A percentile compares a stretch with the other conserved stretches of the same genome.
Conservation (phyloP, 2,888 invertebrate genomes). For the Latrodectus elegans region DNA sequence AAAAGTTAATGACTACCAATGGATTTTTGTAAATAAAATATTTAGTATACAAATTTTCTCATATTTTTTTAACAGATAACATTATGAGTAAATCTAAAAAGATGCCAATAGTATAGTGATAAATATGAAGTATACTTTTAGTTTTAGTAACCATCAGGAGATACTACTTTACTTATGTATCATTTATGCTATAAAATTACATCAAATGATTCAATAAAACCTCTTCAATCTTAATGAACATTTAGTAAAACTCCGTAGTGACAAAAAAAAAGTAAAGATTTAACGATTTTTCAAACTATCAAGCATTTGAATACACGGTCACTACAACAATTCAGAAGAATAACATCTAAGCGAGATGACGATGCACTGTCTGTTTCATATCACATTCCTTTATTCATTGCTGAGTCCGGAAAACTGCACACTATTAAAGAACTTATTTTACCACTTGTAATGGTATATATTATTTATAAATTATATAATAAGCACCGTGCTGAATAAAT, state of each 20-base stretch:
- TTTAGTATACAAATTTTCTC: background rate
- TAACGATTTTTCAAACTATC: constrained; percentile 62
- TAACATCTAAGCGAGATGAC: constrained; percentile 21
- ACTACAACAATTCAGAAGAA: constrained; percentile 11
- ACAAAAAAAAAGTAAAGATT: constrained; percentile 60
- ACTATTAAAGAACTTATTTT: constrained; percentile 46
- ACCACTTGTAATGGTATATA: background rate
- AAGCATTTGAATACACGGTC: constrained; percentile 26
- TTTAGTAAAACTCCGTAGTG: constrained; percentile 60
- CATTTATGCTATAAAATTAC: constrained; percentile 42
- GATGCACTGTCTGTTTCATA: constrained; percentile 20
- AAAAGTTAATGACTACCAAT: background rate
- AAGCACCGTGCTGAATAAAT: constrained; percentile 16
- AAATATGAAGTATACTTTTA: constrained; percentile 29
- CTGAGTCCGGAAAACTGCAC: constrained; percentile 23
- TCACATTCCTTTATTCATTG: constrained; percentile 31
- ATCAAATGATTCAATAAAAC: constrained; percentile 69
- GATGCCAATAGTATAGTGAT: background rate
- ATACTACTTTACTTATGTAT: constrained; percentile 27
- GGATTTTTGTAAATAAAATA: background rate
- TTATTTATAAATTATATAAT: constrained; percentile 16
- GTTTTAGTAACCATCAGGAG: background rate
- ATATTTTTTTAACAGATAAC: constrained; percentile 8
- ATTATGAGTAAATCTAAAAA: constrained; percentile 17
- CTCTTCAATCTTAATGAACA: constrained; percentile 68